These are phyloP conservation scores for Yponomeuta sedellus DNA, from an alignment of 2,888 invertebrate species.

Conservation along the genomic window DNA sequence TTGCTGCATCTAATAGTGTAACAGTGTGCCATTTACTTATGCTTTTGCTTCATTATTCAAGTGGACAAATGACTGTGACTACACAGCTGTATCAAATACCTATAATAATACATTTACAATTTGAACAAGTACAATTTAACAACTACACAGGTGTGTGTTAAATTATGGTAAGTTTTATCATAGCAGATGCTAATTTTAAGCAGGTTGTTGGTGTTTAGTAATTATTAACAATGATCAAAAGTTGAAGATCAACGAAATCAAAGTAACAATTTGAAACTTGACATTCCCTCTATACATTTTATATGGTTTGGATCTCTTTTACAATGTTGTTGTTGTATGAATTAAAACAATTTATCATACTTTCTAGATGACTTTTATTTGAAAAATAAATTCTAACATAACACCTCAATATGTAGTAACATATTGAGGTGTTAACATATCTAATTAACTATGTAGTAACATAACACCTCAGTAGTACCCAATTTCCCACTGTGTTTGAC, in stretches of 20 bases:
- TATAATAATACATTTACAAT: not conserved
- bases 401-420: too few species aligned
- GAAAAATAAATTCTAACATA: too few species aligned
- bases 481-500: too few species aligned
- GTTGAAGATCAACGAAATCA: not conserved
- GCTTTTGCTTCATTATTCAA: not conserved
- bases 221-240: not conserved
- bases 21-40: not conserved
- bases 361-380: not conserved
- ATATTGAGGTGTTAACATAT: too few species aligned
- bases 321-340: not conserved
- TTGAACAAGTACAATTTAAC: conserved; percentile 1
- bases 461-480: too few species aligned
- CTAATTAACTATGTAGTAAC: too few species aligned
- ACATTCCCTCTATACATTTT: not conserved
- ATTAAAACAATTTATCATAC: not conserved
- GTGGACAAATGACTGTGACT: not conserved
- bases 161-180: not conserved
- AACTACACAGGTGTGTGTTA: not conserved
- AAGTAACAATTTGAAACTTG: not conserved
- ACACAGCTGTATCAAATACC: not conserved
- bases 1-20: not conserved
- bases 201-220: not conserved
- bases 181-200: not conserved
- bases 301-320: conserved; percentile 1